A percentile compares a stretch with the other conserved stretches of the same genome.
These are phyloP conservation scores for Cephus cinctus DNA, from an alignment of 1,140 invertebrate species.

Conservation along the genomic window DNA sequence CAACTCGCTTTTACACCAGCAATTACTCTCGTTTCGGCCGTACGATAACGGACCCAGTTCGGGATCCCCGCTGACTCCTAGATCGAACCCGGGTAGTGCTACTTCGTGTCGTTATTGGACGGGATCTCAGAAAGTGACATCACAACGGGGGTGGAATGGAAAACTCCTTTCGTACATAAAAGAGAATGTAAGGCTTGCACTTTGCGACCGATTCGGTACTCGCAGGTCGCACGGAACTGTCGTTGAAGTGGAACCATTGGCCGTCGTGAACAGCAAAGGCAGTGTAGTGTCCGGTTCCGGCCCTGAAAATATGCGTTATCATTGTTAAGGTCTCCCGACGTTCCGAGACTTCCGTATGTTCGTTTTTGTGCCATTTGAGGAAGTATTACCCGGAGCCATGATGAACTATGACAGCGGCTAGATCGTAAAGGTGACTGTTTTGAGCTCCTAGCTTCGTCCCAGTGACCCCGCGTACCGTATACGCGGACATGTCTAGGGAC, in stretches of 20 bases:
- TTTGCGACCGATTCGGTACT: slow-evolving; percentile 69
- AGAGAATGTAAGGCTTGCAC: slow-evolving; percentile 85
- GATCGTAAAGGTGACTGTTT: slow-evolving; percentile 73
- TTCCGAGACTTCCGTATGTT: too few species aligned
- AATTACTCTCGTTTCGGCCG: too few species aligned
- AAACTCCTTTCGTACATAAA: slow-evolving; percentile 76
- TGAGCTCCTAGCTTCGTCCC: slow-evolving; percentile 66
- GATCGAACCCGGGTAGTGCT: slow-evolving; percentile 16
- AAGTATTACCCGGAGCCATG: slow-evolving; percentile 72
- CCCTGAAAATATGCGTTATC: slow-evolving; percentile 64
- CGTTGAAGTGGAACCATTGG: slow-evolving; percentile 87
- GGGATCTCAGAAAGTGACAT: slow-evolving; percentile 37
- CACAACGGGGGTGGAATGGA: slow-evolving; percentile 53
- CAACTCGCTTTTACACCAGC: too few species aligned
- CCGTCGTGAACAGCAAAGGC: slow-evolving; percentile 80
- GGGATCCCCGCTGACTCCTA: too few species aligned
- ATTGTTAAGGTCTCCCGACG: too few species aligned
- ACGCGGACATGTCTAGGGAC: slow-evolving; percentile 78
- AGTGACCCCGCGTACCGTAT: slow-evolving; percentile 68
- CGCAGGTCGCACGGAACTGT: slow-evolving; percentile 77
- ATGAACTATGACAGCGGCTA: slow-evolving; percentile 83
- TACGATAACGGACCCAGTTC: too few species aligned
- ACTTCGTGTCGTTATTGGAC: slow-evolving; percentile 27
- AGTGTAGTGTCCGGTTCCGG: slow-evolving; percentile 83
- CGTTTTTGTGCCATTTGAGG: not conserved